These are phyloP conservation scores for Prunella fulvescens DNA, from an alignment of 2,113 vertebrate species.

Conservation along the genomic window DNA sequence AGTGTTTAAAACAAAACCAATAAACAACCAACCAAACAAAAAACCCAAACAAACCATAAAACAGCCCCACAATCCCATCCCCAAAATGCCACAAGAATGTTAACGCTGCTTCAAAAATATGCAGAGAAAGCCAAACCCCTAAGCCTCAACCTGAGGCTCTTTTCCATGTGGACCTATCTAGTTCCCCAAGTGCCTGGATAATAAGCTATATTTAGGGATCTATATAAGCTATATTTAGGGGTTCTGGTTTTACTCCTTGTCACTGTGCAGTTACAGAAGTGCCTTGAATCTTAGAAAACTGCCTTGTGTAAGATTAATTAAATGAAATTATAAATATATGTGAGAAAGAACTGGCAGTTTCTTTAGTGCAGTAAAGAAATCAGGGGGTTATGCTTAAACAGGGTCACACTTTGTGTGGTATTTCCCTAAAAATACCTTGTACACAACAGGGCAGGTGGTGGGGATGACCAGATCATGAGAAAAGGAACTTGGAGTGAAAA, in stretches of 20 bases:
- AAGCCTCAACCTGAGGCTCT: background rate
- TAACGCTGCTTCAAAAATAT: background rate
- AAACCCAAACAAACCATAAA: background rate
- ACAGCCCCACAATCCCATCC: background rate
- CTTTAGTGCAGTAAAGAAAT: background rate
- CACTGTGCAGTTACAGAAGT: background rate
- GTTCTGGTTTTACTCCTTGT: conserved; percentile 14
- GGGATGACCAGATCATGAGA: background rate
- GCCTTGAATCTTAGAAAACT: background rate
- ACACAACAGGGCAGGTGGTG: background rate
- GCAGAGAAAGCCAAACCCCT: background rate
- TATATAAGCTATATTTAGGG: background rate
- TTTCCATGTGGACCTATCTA: background rate
- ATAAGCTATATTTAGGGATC: conserved; percentile 32
- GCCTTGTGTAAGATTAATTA: background rate
- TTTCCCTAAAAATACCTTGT: background rate
- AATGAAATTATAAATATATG: background rate
- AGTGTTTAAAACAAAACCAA: background rate
- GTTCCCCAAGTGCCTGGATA: background rate
- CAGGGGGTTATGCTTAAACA: background rate
- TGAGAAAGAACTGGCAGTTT: background rate
- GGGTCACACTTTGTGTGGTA: background rate
- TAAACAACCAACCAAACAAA: background rate
- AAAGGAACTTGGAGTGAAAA: background rate
- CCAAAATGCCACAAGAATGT: background rate